phyloP scores from a whole-genome alignment of 2,888 invertebrate species.

The Fissipunctia ypsillon region DNA sequence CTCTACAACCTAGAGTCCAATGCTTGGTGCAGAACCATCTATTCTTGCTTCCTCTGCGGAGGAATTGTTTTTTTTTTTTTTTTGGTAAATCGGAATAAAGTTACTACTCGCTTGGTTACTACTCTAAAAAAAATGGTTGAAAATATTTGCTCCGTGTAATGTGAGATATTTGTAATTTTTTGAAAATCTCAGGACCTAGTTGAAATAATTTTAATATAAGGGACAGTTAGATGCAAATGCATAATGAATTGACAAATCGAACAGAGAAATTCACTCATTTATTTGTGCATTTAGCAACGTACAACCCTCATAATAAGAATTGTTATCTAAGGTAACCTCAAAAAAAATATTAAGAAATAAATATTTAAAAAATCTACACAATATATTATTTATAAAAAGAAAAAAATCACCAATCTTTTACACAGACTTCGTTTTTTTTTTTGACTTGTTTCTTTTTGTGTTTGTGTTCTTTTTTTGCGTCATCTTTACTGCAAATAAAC shows the following conservation, averaged over 20 bases:
- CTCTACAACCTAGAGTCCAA: background rate
- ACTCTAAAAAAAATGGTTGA: too few relatives aligned
- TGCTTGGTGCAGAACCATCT: background rate
- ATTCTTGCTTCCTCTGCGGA: background rate
- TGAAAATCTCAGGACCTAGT: background rate
- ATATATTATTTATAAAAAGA: background rate
- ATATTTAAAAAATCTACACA: background rate
- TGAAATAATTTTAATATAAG: background rate
- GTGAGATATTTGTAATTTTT: background rate
- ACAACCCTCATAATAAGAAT: background rate
- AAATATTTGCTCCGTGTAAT: background rate
- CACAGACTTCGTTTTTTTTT: too few relatives aligned
- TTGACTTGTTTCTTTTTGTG: too few relatives aligned
- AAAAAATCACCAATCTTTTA: background rate
- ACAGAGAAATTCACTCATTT: background rate
- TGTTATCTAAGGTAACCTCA: background rate
- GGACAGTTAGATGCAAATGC: background rate
- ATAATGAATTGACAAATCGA: background rate
- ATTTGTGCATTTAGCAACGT: background rate
- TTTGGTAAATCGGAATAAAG: too few relatives aligned
- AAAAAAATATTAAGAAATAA: background rate
- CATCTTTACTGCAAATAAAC: too few relatives aligned
- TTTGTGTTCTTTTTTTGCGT: too few relatives aligned
- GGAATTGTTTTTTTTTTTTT: background rate
- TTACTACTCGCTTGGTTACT: too few relatives aligned